Conservation (phyloP, 1,140 invertebrate genomes). For the Diachasmimorpha longicaudata region DNA sequence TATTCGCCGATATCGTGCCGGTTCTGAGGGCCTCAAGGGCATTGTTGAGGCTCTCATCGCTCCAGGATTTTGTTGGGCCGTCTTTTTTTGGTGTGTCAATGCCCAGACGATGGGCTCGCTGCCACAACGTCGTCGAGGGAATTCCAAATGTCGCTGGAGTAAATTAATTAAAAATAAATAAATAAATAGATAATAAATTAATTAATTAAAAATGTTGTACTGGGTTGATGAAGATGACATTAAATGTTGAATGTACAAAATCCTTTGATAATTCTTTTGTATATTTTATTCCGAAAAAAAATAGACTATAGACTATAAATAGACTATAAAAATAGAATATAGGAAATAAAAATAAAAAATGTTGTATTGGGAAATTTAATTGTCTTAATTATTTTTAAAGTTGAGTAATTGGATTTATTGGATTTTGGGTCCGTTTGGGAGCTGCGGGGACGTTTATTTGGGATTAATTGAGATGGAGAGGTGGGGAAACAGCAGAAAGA, state of each 20-base stretch:
- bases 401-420: no score
- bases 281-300: neutral
- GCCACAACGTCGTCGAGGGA: slow-evolving; percentile 89
- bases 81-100: slow-evolving; percentile 92
- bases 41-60: slow-evolving; percentile 80
- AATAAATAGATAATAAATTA: no score
- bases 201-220: no score
- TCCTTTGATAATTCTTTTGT: slow-evolving; percentile 2
- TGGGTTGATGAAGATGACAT: neutral
- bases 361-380: no score
- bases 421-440: no score
- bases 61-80: slow-evolving; percentile 85
- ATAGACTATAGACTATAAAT: no score
- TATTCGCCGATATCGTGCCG: slow-evolving; percentile 86
- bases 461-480: no score
- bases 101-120: slow-evolving; percentile 81
- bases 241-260: slow-evolving; percentile 2
- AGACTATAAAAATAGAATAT: no score
- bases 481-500: no score
- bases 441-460: no score
- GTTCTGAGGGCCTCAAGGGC: slow-evolving; percentile 81
- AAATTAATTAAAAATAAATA: neutral
- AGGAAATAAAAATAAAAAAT: no score
- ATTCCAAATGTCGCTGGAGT: slow-evolving; percentile 80
- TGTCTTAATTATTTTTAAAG: no score